These are phyloP conservation scores for Lateolabrax maculatus DNA, from an alignment of 2,797 vertebrate species.

Conservation along the genomic window DNA sequence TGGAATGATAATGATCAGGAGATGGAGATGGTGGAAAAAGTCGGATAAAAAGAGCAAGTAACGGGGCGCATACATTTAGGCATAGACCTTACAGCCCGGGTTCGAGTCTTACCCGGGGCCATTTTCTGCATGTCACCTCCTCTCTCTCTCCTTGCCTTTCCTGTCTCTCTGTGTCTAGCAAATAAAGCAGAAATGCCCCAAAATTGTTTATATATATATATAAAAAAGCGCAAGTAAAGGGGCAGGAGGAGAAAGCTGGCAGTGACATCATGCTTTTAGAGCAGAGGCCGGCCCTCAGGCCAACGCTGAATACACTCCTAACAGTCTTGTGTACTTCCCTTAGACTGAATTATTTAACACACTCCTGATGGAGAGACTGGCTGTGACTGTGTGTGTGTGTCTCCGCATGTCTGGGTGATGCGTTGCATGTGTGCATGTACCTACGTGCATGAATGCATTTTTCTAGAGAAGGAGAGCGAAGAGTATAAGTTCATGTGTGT, in stretches of 20 bases:
- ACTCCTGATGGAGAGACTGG: conserved; percentile 79
- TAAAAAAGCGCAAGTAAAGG: conserved; percentile 52
- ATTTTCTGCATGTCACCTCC: no score
- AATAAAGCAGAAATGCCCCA: no score
- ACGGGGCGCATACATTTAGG: no score
- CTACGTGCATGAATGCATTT: conserved; percentile 56
- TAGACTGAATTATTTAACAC: conserved; percentile 80
- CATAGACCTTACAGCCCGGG: no score
- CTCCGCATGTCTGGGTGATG: conserved; percentile 36
- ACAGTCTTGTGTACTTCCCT: conserved; percentile 83
- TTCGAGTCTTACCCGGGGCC: no score
- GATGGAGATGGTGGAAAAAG: conserved; percentile 9
- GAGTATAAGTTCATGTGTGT: conserved; percentile 57
- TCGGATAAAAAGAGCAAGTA: conserved; percentile 51
- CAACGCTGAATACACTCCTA: conserved; percentile 73
- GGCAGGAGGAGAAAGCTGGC: conserved; percentile 59
- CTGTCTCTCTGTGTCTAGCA: no score
- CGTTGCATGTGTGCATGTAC: conserved; percentile 22
- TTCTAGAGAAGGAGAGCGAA: conserved; percentile 50
- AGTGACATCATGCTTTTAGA: conserved; percentile 85
- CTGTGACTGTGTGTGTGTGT: conserved; percentile 46
- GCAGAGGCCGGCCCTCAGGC: conserved; percentile 75
- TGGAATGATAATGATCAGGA: conserved; percentile 17
- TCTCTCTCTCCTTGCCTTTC: no score
- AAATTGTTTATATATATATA: no score